A percentile compares a stretch with the other conserved stretches of the same genome.
Evolutionary conservation across 2,888 invertebrate species (phyloP).

Genomic region (Eustalomyia histrio): DNA sequence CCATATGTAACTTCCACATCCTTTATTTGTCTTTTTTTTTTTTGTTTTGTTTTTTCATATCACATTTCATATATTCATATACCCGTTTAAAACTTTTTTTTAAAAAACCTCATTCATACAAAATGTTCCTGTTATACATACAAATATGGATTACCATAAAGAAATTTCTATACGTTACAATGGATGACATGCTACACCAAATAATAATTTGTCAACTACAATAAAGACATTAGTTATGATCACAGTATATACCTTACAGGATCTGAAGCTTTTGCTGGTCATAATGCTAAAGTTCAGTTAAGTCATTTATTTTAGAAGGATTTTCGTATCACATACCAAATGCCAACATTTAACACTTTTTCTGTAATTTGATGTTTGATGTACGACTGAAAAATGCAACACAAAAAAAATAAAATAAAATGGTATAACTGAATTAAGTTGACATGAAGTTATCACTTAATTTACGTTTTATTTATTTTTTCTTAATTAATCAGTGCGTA

Average conservation of each 20-base stretch:
- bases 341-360: slow-evolving; percentile 10
- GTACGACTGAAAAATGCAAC: too few species aligned
- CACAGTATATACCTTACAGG: neutral
- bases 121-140: neutral
- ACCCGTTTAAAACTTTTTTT: neutral
- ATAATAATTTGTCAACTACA: slow-evolving; percentile 17
- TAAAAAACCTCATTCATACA: neutral
- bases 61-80: neutral
- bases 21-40: neutral
- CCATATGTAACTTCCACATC: neutral
- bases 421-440: neutral
- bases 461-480: slow-evolving; percentile 6
- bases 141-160: slow-evolving; percentile 18
- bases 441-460: slow-evolving; percentile 29
- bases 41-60: neutral
- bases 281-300: slow-evolving; percentile 29
- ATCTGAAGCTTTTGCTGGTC: neutral
- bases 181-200: neutral
- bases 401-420: neutral
- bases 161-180: slow-evolving; percentile 7
- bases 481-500: slow-evolving; percentile 55
- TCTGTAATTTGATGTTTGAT: slow-evolving; percentile 15
- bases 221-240: slow-evolving; percentile 35
- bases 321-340: neutral
- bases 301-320: neutral